Conservation (phyloP, 2,888 invertebrate genomes). For the Andrena marginata region DNA sequence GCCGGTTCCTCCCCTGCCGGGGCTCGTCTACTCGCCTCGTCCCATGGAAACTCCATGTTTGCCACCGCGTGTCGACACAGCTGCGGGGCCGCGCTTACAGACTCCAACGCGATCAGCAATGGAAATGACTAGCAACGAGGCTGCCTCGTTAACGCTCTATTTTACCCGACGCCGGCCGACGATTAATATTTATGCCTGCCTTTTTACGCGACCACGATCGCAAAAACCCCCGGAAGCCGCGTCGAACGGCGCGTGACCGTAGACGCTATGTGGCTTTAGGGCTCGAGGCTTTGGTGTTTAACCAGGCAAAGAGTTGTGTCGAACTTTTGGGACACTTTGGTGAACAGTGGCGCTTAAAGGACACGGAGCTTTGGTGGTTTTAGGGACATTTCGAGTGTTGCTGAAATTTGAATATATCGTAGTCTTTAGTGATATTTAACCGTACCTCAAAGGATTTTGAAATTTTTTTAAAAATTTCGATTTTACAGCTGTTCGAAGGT, state of each 20-base stretch:
- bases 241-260: background rate
- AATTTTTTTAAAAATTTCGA: too few relatives aligned
- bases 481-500: too few relatives aligned
- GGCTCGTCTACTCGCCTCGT: slow-evolving; percentile 19
- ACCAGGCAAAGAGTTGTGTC: too few relatives aligned
- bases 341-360: too few relatives aligned
- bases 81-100: slow-evolving; percentile 35
- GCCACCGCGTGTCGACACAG: slow-evolving; percentile 59
- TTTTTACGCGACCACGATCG: slow-evolving; percentile 1
- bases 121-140: slow-evolving; percentile 55
- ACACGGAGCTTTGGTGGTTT: too few relatives aligned
- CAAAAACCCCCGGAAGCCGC: slow-evolving; percentile 2
- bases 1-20: slow-evolving; percentile 26
- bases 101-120: slow-evolving; percentile 57
- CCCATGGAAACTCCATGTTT: slow-evolving; percentile 54
- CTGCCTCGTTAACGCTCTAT: slow-evolving; percentile 62
- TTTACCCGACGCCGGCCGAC: slow-evolving; percentile 5
- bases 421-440: too few relatives aligned
- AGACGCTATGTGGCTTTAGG: background rate
- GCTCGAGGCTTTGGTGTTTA: too few relatives aligned
- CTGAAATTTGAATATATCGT: too few relatives aligned
- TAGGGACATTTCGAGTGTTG: too few relatives aligned
- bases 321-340: too few relatives aligned
- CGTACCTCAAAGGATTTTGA: too few relatives aligned
- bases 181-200: slow-evolving; percentile 48